phyloP scores from a whole-genome alignment of 2,113 vertebrate genomes.

The Indicator maculatus region DNA sequence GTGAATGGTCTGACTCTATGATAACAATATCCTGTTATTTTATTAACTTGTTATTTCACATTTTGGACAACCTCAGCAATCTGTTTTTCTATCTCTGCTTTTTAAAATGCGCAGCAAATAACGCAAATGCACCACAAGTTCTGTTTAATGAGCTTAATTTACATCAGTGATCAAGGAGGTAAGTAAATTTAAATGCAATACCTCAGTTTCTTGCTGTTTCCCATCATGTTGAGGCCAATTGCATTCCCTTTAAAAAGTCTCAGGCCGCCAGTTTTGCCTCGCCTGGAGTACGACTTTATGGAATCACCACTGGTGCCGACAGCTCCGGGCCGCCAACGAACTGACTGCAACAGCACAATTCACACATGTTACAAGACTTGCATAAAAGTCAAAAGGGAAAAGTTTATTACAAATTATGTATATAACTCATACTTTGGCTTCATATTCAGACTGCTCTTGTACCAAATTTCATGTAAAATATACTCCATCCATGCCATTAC shows the following conservation, averaged over 20 bases:
- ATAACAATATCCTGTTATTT: neutral
- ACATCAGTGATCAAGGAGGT: neutral
- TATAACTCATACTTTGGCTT: neutral
- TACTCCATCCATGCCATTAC: neutral
- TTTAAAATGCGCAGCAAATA: neutral
- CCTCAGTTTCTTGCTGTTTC: constrained; percentile 84
- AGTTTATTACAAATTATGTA: neutral
- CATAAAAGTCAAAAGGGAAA: neutral
- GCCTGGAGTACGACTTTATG: constrained; percentile 85
- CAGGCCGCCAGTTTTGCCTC: constrained; percentile 72
- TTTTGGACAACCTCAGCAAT: neutral
- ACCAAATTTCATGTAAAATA: neutral
- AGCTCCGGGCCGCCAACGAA: constrained; percentile 76
- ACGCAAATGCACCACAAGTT: neutral
- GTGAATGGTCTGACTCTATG: neutral
- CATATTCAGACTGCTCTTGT: neutral
- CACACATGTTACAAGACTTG: neutral
- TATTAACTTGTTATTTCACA: neutral
- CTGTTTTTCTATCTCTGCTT: neutral
- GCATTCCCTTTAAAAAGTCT: constrained; percentile 80
- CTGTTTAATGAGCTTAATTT: neutral
- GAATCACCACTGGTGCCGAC: constrained; percentile 72
- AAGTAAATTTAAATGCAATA: constrained; percentile 43
- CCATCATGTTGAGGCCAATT: constrained; percentile 83
- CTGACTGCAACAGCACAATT: constrained; percentile 69